Conservation (phyloP, 1,140 invertebrate genomes). For the Piezodorus guildinii region DNA sequence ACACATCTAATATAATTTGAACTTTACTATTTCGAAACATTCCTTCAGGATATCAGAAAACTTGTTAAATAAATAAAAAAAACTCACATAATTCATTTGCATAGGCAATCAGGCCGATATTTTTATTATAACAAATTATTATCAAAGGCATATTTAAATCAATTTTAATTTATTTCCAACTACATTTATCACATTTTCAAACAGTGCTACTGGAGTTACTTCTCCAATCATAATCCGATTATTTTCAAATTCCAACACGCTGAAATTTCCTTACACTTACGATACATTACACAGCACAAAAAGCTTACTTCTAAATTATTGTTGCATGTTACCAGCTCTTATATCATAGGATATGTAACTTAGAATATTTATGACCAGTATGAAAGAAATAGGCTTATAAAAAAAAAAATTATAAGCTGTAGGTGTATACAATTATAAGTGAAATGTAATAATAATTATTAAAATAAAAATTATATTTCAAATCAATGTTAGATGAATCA, state of each 20-base stretch:
- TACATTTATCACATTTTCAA: constrained; percentile 3
- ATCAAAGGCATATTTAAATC: neutral
- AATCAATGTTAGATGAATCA: neutral
- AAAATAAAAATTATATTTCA: neutral
- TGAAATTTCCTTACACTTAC: neutral
- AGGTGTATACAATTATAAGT: neutral
- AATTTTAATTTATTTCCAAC: neutral
- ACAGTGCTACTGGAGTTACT: neutral
- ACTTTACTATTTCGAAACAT: too few species aligned
- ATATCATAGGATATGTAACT: constrained; percentile 1
- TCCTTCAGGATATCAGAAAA: neutral
- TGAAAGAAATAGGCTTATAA: neutral
- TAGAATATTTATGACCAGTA: neutral
- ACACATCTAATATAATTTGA: too few species aligned
- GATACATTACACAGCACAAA: neutral
- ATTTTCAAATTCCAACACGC: neutral
- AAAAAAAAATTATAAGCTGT: neutral
- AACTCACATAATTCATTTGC: neutral
- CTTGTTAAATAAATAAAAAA: neutral
- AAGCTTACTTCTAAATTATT: constrained; percentile 8
- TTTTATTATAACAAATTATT: neutral
- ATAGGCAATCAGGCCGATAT: neutral
- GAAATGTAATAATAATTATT: neutral
- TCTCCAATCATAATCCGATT: neutral
- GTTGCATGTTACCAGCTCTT: constrained; percentile 4